These are phyloP conservation scores for Neoaliturus tenellus DNA, from an alignment of 2,888 invertebrate genomes.

Conservation along the genomic window DNA sequence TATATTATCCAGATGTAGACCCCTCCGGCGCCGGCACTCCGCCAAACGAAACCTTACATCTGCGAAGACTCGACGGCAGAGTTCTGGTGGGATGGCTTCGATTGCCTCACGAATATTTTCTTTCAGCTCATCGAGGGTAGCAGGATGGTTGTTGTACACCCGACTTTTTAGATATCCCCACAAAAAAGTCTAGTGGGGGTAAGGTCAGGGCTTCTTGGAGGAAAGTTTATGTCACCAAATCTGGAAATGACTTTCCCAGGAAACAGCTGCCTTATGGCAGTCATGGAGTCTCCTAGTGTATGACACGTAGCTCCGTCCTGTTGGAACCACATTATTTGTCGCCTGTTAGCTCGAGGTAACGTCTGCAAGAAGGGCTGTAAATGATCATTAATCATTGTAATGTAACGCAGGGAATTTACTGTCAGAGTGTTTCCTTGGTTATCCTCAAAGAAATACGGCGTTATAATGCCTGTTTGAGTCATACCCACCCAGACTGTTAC, in stretches of 20 bases:
- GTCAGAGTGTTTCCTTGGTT: conserved; percentile 4
- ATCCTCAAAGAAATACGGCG: conserved; percentile 28
- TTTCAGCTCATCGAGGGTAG: no score
- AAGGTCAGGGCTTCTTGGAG: conserved; percentile 3
- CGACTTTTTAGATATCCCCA: not conserved
- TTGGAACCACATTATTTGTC: conserved; percentile 5
- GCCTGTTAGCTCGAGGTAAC: conserved; percentile 13
- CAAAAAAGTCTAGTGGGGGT: conserved; percentile 20
- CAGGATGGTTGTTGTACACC: conserved; percentile 2
- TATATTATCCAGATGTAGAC: no score
- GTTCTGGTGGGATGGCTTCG: no score
- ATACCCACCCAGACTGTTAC: conserved; percentile 14
- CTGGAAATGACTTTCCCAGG: conserved; percentile 28
- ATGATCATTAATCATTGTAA: conserved; percentile 31
- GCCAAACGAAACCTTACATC: no score
- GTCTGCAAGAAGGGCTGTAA: not conserved
- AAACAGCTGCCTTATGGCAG: conserved; percentile 11
- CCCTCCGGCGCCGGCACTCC: no score
- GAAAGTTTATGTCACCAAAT: conserved; percentile 30
- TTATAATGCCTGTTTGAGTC: conserved; percentile 17
- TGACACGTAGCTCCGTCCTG: conserved; percentile 31
- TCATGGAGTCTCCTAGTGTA: conserved; percentile 11
- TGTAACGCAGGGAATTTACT: conserved; percentile 6
- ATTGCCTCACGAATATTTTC: no score
- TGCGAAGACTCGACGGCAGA: no score